Base-by-base conservation (phyloP, 2,888 invertebrate species). In the Mesopsocus fuscifrons region DNA sequence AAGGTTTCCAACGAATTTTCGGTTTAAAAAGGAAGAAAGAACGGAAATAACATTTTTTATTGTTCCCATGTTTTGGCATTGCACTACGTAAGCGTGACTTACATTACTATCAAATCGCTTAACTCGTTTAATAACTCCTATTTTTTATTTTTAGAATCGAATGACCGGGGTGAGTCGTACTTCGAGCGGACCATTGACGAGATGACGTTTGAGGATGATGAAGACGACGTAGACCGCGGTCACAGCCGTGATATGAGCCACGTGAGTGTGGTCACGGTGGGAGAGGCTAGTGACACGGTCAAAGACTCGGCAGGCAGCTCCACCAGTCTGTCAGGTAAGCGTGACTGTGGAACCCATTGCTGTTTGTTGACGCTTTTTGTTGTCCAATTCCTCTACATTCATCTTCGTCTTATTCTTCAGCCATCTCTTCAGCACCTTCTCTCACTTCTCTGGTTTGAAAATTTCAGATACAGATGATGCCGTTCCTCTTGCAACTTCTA, bases 231-330 rank as follows among this genome's bases (percentile, higher is more conserved):
- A 49, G 52, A 57, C 35, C 51, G 54, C 23, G 62, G 66, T 17
- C 52, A 57, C 35, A 51, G 64, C 20, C 53, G 73, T 59, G 87
- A 88, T 60, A 85, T 82, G 49, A 87, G 85, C 56, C 88, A 89
- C 62, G 87, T 89, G 44, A 88, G 88, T 0, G 88, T 89, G 45
- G 87, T 89, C 47, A 84, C 84, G 21, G 87, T 89, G 13, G 88
- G 87, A 41, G 77, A 79, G 53, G 79, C 80, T 53, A 64, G 64
- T 48, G 77, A 81, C 21, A 75, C 75, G 56, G 74, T 75, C 4
- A 75, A 77, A 26, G 26, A 26, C 11, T 26, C 26, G 6, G 26
- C 26, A 6, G 26, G 26, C 8, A 51, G 83, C 82, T 60, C 81
- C 81, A 23, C 68, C 69, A 32, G 53, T 57, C n/a, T 45, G 52